Percentiles rank a stretch among this genome's conserved stretches.
These are phyloP conservation scores for Pogonomyrmex barbatus DNA, from an alignment of 1,140 invertebrate species.

Conservation along the genomic window DNA sequence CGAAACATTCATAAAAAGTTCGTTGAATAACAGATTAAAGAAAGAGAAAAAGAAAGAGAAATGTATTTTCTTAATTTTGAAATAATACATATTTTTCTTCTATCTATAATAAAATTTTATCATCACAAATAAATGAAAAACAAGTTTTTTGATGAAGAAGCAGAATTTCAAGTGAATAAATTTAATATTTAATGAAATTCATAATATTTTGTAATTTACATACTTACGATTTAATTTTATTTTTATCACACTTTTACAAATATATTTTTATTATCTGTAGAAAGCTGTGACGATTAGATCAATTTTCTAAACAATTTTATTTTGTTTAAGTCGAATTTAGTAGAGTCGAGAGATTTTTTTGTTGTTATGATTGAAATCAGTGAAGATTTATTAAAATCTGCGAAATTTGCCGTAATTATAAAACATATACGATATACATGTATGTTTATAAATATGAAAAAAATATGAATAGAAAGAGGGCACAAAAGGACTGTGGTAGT, in stretches of 20 bases:
- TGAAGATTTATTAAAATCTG: background rate
- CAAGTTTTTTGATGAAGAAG: background rate
- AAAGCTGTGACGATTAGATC: background rate
- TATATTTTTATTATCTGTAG: background rate
- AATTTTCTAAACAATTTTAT: background rate
- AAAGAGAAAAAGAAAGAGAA: conserved; percentile 5
- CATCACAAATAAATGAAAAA: background rate
- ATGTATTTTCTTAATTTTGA: conserved; percentile 25
- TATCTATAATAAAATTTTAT: background rate
- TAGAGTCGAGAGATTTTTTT: background rate
- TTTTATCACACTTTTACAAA: conserved; percentile 1
- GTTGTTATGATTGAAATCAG: background rate
- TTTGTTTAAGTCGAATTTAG: conserved; percentile 9
- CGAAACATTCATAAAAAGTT: background rate
- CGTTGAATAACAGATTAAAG: background rate
- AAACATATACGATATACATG: conserved; percentile 3
- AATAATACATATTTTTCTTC: conserved; percentile 20
- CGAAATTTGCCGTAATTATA: conserved; percentile 22
- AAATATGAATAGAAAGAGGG: conserved; percentile 25
- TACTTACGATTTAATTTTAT: background rate
- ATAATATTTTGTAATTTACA: conserved; percentile 12
- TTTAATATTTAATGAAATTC: background rate
- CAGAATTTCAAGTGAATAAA: background rate
- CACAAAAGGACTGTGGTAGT: conserved; percentile 51
- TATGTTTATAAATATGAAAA: background rate